Base-by-base conservation (phyloP, 1,140 invertebrate genomes). In the Pseudoatta argentina region DNA sequence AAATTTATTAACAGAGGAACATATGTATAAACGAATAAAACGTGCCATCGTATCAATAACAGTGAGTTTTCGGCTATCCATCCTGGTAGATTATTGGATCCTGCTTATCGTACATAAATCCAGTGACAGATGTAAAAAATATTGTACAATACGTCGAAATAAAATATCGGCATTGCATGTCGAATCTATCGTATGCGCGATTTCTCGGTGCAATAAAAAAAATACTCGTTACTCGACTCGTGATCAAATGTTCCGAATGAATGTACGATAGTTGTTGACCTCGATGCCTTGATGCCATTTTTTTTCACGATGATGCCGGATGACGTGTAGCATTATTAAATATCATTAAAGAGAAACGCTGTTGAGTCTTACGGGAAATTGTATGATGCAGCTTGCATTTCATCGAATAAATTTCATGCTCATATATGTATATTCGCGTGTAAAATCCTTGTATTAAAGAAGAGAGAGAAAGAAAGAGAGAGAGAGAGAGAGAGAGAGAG, bases 281-380 rank as follows among this genome's bases (percentile, higher is more conserved):
- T 59, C 48, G 59, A 83, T 83, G 67, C 61, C 48, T 51, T 57
- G 59, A 59, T 14, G 57, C 61, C 30, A 85, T 78, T 85, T 78
- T 79, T 44, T 85, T 30, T 78, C 69, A 44, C 61, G 48, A 53
- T 78, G 39, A 83, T 57, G 73, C 30, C 21, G 82, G 18, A 44
- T 78, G 72, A 78, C 61, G 82, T 27, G 51, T 34, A 63, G 44
- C 76, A 67, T 82, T 89, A 89, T 89, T 89, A 89, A 73, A 78
- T 87, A 75, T 87, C 77, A 89, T 90, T 90, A 89, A 89, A 76
- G 88, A 87, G 89, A 89, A 90, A 89, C 67, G 86, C 24, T 57
- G 39, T 30, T 53, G 48, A 12, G 18, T 12, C 51, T 27, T 12
- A 24, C 21, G 18, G 61, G 24, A 61, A 44, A 53, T 48, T 44